A percentile compares a stretch with the other conserved stretches of the same genome.
Evolutionary conservation across 1,140 invertebrate species (phyloP).

Genomic region (Drosophila kepulauana): DNA sequence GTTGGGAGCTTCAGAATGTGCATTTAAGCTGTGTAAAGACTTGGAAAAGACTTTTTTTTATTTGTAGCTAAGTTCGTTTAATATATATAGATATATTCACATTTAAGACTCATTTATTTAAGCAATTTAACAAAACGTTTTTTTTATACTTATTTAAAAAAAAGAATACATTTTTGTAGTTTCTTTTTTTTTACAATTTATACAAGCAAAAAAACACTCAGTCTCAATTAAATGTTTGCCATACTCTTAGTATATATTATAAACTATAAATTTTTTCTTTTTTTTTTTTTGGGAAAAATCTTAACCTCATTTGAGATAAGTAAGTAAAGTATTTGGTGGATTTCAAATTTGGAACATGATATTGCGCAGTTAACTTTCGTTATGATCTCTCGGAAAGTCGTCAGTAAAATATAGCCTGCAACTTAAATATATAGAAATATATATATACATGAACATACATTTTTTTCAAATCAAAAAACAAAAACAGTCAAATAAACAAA

Average conservation of each 20-base stretch:
- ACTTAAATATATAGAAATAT: background rate
- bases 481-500: conserved; percentile 32
- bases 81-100: conserved; percentile 5
- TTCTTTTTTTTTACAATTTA: conserved; percentile 17
- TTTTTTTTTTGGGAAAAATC: background rate
- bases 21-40: conserved; percentile 51
- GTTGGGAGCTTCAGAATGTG: conserved; percentile 11
- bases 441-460: conserved; percentile 8
- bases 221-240: conserved; percentile 49
- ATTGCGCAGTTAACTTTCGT: conserved; percentile 5
- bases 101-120: conserved; percentile 39
- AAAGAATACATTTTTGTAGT: conserved; percentile 7
- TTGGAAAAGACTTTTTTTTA: conserved; percentile 39
- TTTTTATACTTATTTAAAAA: conserved; percentile 15
- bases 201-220: conserved; percentile 19
- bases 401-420: conserved; percentile 3
- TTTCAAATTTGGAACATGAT: background rate
- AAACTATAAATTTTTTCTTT: conserved; percentile 6
- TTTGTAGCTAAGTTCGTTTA: conserved; percentile 29
- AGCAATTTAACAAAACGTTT: conserved; percentile 12
- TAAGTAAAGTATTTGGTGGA: conserved; percentile 4
- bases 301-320: conserved; percentile 1
- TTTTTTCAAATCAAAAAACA: conserved; percentile 11
- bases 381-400: conserved; percentile 41
- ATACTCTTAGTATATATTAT: conserved; percentile 37